Percentiles rank a stretch among this genome's conserved stretches.
Evolutionary conservation across 2,888 invertebrate genomes (phyloP).

Genomic region (Habroteleia sp.): DNA sequence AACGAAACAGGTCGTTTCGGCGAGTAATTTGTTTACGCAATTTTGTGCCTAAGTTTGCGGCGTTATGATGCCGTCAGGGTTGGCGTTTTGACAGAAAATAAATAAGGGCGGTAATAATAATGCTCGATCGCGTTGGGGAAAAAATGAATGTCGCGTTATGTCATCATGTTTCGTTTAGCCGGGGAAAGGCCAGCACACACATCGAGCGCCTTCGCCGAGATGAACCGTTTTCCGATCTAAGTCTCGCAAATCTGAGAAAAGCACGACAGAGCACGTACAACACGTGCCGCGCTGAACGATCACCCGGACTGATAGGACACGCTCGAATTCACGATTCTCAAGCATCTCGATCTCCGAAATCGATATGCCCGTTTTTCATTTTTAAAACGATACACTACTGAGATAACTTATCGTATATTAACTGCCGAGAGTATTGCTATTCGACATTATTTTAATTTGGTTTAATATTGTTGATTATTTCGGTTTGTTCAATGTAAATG

Average conservation of each 20-base stretch:
- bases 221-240: conserved; percentile 62
- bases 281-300: conserved; percentile 70
- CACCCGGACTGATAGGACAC: conserved; percentile 73
- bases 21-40: conserved; percentile 12
- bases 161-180: conserved; percentile 58
- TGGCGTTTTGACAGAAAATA: conserved; percentile 33
- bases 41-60: background rate
- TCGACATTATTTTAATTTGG: too few relatives aligned
- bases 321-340: conserved; percentile 76
- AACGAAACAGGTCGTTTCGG: conserved; percentile 3
- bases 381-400: background rate
- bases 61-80: conserved; percentile 10
- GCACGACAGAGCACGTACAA: conserved; percentile 77
- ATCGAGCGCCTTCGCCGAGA: conserved; percentile 46
- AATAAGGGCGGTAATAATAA: conserved; percentile 39
- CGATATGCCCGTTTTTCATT: conserved; percentile 49
- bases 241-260: conserved; percentile 76
- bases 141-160: conserved; percentile 47
- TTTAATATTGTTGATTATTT: too few relatives aligned
- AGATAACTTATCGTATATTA: background rate
- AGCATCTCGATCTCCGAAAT: conserved; percentile 57
- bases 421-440: too few relatives aligned
- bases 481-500: too few relatives aligned
- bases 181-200: conserved; percentile 31
- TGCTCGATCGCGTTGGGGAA: conserved; percentile 2